Base-by-base conservation (phyloP, 2,888 invertebrate species). In the Habroteleia sp. region DNA sequence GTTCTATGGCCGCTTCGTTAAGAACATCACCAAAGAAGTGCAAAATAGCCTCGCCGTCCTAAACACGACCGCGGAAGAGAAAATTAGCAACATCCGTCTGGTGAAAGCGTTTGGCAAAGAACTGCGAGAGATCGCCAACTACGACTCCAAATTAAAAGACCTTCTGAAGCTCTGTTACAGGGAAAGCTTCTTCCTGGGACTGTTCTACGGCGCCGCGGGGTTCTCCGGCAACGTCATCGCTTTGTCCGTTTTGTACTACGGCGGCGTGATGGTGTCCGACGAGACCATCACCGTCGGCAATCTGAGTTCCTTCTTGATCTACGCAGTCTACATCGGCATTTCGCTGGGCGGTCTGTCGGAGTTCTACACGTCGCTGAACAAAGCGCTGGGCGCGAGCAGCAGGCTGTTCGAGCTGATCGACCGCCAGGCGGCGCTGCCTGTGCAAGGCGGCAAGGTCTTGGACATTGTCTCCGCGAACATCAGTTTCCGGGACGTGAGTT, bases 31-130 rank as follows among this genome's bases (percentile, higher is more conserved):
- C 0, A 91, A 92, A 73, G 91, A 93, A 81, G 92, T 97, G 56
- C 94, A 96, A 86, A 95, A 95, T 84, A 89, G 91, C 7, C 88
- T 93, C 35, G 94, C 94, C 0, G 89, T 89, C 25, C 71, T 90
- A 25, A 88, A 88, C 41, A 79, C 85, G 0, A 85, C 75, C 86
- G 97, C 97, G 0, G 97, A 98, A 89, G 98, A 98, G 88, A 93
- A 94, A 81, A 94, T 97, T 77, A 93, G 95, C 6, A 98, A 97
- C 86, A 94, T 98, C 75, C 92, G 96, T 85, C 98, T 98, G 1
- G 98, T 99, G 0, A 94, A 97, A 89, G 94, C 95, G 16, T 97
- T 99, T 88, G 95, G 95, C 8, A 95, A 96, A 82, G 98, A 99
- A 88, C 85, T 90, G 4, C 91, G 91, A 63, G 99, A 99, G 90